Evolutionary conservation across 2,797 vertebrate genomes (phyloP).

Genomic region (Chaetophractus vellerosus): DNA sequence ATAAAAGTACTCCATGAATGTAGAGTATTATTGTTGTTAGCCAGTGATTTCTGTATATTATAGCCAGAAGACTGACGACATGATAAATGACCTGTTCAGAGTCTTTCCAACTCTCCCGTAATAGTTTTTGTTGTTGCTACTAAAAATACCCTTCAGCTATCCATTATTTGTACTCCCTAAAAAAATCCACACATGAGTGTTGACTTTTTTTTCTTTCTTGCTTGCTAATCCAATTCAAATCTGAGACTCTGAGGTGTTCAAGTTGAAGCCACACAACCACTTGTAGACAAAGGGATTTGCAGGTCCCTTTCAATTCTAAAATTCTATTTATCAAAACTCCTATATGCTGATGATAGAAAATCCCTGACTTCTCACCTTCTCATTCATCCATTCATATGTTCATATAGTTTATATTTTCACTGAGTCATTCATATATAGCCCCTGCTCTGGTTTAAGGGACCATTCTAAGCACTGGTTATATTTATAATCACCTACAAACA

Average conservation of each 20-base stretch:
- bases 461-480: too few relatives aligned
- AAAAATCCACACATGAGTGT: background rate
- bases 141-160: background rate
- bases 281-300: background rate
- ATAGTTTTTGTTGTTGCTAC: background rate
- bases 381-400: background rate
- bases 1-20: background rate
- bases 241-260: background rate
- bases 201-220: slow-evolving; percentile 15
- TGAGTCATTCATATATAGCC: background rate
- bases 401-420: background rate
- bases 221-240: background rate
- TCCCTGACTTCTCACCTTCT: background rate
- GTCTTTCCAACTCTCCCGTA: background rate
- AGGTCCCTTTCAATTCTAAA: background rate
- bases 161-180: background rate
- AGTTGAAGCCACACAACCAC: background rate
- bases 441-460: too few relatives aligned
- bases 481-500: too few relatives aligned
- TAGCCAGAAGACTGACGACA: background rate
- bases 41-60: slow-evolving; percentile 32
- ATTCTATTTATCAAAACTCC: background rate
- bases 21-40: slow-evolving; percentile 2
- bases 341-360: background rate
- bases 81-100: background rate